Evolutionary conservation across 2,888 invertebrate species (phyloP), one percentile per base, ranked within the genome.

Genomic region (Cremastinae sp.): DNA sequence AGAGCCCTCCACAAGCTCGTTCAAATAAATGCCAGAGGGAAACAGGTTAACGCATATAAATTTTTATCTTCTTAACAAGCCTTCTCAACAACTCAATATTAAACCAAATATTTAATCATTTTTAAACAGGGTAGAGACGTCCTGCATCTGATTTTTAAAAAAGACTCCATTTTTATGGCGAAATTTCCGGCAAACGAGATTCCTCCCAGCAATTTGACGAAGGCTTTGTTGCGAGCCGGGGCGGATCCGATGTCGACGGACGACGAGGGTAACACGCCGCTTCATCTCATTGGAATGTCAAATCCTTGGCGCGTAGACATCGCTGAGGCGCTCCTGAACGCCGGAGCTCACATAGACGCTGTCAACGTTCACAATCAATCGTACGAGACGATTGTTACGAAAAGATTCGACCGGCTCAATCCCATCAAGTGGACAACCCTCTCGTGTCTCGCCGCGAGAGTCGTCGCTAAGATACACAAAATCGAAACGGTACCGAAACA

Each of bases 311-410:
- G 81, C 7, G 78, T 74, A 1, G 82, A 82, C 12, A 70, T 80
- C 1, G 94, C 96, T 0, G 92, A 93, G 81, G 92, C 93, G 7
- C 91, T 98, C 4, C 92, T 98, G 0, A 91, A 93, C 3, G 92
- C 94, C 86, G 98, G 97, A 72, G 96, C 96, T 0, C 97, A 97
- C 90, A 91, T 96, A 76, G 97, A 97, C 91, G 93, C 94, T 53
- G 93, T 95, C 82, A 96, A 97, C 91, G 91, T 93, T 88, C 92
- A 93, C 80, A 95, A 95, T 36, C 93, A 94, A 78, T 95, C 96
- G 0, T 96, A 96, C 83, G 93, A 94, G 80, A 92, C 93, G 79
- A n/a, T 28, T 28, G 5, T 28, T 28, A 2, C 28, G 28, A 2
- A 28, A 28, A 91, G 94, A 65, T 92, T 92, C 79, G 91, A 94